These are phyloP conservation scores for Sitobion miscanthi DNA, from an alignment of 1,140 invertebrate species.

Conservation along the genomic window DNA sequence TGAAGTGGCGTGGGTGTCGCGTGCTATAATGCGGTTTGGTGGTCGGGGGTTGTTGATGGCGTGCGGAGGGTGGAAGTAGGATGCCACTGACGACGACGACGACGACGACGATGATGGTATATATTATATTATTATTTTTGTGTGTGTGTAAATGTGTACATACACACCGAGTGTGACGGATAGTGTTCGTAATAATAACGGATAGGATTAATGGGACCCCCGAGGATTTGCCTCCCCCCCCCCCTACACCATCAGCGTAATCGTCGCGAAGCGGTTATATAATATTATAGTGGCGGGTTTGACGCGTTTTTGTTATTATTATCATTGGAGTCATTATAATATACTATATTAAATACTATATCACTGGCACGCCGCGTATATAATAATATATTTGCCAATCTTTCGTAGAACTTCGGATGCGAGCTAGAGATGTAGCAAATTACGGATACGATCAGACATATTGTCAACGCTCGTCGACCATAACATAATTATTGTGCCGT, in stretches of 20 bases:
- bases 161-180: not conserved
- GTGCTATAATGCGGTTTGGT: not conserved
- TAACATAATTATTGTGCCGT: no score
- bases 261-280: not conserved
- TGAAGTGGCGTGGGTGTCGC: not conserved
- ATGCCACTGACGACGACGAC: not conserved
- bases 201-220: constrained; percentile 26
- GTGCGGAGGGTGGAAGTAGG: not conserved
- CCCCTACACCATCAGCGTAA: not conserved
- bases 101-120: not conserved
- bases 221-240: not conserved
- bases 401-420: not conserved
- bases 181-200: constrained; percentile 38
- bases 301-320: constrained; percentile 4
- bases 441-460: not conserved
- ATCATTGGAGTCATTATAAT: not conserved
- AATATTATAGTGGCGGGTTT: not conserved
- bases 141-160: not conserved
- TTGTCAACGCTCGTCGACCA: no score
- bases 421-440: no score
- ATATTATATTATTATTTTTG: not conserved
- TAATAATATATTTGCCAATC: not conserved
- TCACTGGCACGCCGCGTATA: not conserved
- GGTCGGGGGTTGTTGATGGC: not conserved
- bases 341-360: not conserved